Evolutionary conservation across 64 coral and sea anemone genomes (phyloP), one percentile per base, ranked within the genome.

Genomic region (Montipora capricornis): DNA sequence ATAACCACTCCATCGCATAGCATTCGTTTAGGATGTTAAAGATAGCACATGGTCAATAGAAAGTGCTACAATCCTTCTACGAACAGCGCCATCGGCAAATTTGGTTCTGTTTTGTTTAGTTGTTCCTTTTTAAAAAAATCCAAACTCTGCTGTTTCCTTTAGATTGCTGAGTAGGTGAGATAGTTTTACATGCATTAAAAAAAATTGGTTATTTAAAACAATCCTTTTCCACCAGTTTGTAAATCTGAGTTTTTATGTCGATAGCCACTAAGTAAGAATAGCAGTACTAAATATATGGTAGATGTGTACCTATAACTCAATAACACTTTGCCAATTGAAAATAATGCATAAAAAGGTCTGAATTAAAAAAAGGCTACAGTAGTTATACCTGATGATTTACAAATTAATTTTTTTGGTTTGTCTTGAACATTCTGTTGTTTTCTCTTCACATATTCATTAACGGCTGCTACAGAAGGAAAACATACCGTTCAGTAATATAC

Each of bases 121-220:
- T 66, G 8, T 66, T 66, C 15, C 15, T 66, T 66, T 66, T 66
- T 71, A 20, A 71, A 20, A 71, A 22, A 22, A 71, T 71, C 68
- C 68, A n/a, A 24, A 71, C 68, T 71, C 68, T 71, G 17, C 8
- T 1, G 60, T 71, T 71, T 71, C 3, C n/a, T 71, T 71, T 71
- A 71, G 68, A 20, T 24, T 20, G 68, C 68, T 1, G 68, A 71
- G n/a, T 24, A 24, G 68, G 68, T 71, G 68, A 71, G 3, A 71
- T 71, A 13, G 68, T 71, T 71, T 71, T 71, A 2, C n/a, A 71
- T 24, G 68, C 68, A 66, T 22, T 13, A 66, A 71, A 20, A 24
- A n/a, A 71, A 71, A 64, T 64, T 71, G 12, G 17, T 71, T 71
- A 22, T 71, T 71, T 20, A 71, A 71, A 71, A 71, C 68, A 71